Conservation (phyloP, 2,113 vertebrate genomes). For the Cephalopterus ornatus region DNA sequence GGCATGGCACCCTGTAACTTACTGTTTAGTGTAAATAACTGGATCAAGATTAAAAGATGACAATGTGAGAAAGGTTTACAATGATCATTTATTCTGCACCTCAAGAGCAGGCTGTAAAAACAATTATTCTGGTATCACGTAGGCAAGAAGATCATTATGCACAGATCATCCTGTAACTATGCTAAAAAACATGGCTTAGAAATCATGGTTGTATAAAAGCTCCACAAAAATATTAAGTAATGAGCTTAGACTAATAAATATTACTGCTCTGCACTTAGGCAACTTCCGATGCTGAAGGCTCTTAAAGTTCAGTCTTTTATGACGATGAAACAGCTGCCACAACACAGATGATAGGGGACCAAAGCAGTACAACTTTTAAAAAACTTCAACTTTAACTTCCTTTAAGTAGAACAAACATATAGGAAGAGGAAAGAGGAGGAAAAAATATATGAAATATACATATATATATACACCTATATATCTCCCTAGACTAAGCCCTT, state of each 20-base stretch:
- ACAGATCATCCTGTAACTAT: slow-evolving; percentile 12
- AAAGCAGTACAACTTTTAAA: not conserved
- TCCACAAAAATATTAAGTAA: slow-evolving; percentile 15
- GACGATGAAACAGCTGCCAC: slow-evolving; percentile 7
- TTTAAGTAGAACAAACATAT: not conserved
- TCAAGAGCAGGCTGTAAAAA: slow-evolving; percentile 32
- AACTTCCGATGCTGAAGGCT: slow-evolving; percentile 4
- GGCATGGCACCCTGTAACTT: not conserved
- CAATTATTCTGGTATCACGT: not conserved
- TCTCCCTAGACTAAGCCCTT: not conserved
- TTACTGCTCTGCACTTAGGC: slow-evolving; percentile 12
- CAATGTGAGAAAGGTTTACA: slow-evolving; percentile 26
- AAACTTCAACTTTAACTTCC: not conserved
- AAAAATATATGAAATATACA: not conserved
- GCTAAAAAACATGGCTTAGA: not conserved
- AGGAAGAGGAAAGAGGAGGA: not conserved
- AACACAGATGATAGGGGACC: not conserved
- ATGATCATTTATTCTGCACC: slow-evolving; percentile 31
- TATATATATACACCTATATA: not conserved
- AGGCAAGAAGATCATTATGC: slow-evolving; percentile 24
- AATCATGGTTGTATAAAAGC: slow-evolving; percentile 3
- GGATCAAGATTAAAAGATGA: slow-evolving; percentile 38
- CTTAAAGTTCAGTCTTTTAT: slow-evolving; percentile 31
- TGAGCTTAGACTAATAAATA: slow-evolving; percentile 28
- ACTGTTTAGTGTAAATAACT: slow-evolving; percentile 36